A percentile compares a stretch with the other conserved stretches of the same genome.
Conservation (phyloP, 2,113 vertebrate species). For the Gymnorhina tibicen region DNA sequence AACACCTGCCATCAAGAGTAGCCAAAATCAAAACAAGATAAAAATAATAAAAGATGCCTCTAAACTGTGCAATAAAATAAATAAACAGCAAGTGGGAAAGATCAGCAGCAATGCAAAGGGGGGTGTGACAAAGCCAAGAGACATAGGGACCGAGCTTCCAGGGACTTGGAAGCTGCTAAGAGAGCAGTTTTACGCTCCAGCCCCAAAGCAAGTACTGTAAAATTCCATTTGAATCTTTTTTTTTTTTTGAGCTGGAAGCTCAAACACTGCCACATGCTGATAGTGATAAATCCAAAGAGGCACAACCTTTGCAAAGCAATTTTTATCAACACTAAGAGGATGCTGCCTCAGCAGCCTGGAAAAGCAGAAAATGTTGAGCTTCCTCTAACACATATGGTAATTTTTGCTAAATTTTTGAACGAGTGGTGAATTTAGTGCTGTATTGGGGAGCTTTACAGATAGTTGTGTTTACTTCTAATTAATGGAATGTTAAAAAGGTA, state of each 20-base stretch:
- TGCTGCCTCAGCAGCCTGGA: constrained; percentile 57
- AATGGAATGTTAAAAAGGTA: not conserved
- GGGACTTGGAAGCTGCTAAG: constrained; percentile 43
- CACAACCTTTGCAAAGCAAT: constrained; percentile 64
- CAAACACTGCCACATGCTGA: constrained; percentile 55
- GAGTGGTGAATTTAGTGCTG: not conserved
- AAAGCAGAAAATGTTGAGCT: constrained; percentile 34
- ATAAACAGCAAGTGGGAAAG: not conserved
- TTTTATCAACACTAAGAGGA: constrained; percentile 59
- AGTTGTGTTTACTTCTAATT: constrained; percentile 8
- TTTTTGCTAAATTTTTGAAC: constrained; percentile 3
- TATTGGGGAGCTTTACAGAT: not conserved
- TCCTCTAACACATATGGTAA: constrained; percentile 26
- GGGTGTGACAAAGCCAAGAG: constrained; percentile 5
- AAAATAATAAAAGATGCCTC: not conserved
- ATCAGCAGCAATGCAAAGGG: not conserved
- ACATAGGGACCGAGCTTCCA: constrained; percentile 11
- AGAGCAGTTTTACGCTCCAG: constrained; percentile 48
- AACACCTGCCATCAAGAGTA: not conserved
- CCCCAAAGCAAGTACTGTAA: constrained; percentile 62
- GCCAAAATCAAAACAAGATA: not conserved
- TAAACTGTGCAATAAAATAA: not conserved
- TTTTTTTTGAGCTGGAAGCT: constrained; percentile 52
- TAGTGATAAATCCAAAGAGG: constrained; percentile 68
- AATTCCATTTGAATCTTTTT: constrained; percentile 67